phyloP scores from a whole-genome alignment of 2,113 vertebrate genomes.

The Psammodynastes pulverulentus region DNA sequence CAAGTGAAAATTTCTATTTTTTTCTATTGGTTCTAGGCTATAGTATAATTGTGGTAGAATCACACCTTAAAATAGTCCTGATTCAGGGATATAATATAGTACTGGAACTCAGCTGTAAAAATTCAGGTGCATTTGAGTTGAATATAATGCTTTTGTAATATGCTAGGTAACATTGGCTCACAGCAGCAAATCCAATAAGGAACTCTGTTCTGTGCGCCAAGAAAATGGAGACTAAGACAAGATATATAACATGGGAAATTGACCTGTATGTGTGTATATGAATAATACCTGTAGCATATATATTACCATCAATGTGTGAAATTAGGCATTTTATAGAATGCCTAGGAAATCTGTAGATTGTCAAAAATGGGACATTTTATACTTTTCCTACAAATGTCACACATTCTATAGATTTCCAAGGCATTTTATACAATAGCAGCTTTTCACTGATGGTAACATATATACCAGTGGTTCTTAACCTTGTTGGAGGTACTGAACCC shows the following conservation, averaged over 20 bases:
- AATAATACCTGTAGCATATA: not conserved
- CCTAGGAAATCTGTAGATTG: not conserved
- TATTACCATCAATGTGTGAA: not conserved
- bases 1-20: slow-evolving; percentile 27
- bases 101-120: not conserved
- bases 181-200: not conserved
- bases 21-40: not conserved
- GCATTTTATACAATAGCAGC: not conserved
- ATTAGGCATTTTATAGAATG: not conserved
- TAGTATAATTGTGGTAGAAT: not conserved
- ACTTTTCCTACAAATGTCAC: not conserved
- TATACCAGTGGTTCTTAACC: too few relatives aligned
- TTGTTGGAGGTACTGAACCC: too few relatives aligned
- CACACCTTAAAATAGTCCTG: not conserved
- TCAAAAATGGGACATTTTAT: not conserved
- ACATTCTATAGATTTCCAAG: not conserved
- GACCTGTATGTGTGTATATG: not conserved
- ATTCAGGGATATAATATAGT: slow-evolving; percentile 6
- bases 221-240: not conserved
- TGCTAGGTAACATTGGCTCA: not conserved
- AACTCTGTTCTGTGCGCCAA: not conserved
- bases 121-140: not conserved
- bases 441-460: not conserved
- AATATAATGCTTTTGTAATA: not conserved
- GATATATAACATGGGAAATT: not conserved